Evolutionary conservation across 2,113 vertebrate species (phyloP), one percentile per base, ranked within the genome.

Genomic region (Anas platyrhynchos): DNA sequence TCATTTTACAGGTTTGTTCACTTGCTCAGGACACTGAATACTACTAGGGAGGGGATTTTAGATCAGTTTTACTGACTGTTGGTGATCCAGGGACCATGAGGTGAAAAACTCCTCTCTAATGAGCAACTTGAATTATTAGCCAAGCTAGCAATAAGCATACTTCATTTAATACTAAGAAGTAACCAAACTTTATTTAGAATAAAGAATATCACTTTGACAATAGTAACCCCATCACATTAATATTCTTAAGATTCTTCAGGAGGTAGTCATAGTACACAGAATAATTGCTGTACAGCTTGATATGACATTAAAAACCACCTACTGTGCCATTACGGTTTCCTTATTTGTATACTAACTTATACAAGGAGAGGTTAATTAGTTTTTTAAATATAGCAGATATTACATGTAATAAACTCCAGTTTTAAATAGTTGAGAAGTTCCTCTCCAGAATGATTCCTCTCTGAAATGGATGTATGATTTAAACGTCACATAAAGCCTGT

Each of bases 231-330:
- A 55, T 85, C 41, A 0, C 1, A 69, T 62, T 93, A 83, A 74
- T 76, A 86, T 80, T 72, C 27, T 43, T 76, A 62, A 88, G 52
- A 71, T 91, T 86, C 93, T 93, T 82, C 48, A 74, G 72, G 54
- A 73, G 69, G 62, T 86, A 71, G 68, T 85, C 76, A 13, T 58
- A 29, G 72, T 72, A 75, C 56, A 43, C 20, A 9, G n/a, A 65
- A 16, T 78, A 91, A 83, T 81, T 91, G n/a, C 80, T 92, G 7
- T 88, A 48, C 69, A 75, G 48, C 43, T 89, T 83, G 52, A 12
- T 48, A 18, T 56, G 85, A 56, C 43, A 46, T 77, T 93, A 65
- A 88, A 78, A 38, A 50, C 61, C 31, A 63, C 34, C 75, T 81
- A 59, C 55, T 77, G 55, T 91, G 52, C 76, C 88, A 23, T 72